Evolutionary conservation across 2,888 invertebrate genomes (phyloP), one percentile per base, ranked within the genome.

Genomic region (Gerosis bhagava): DNA sequence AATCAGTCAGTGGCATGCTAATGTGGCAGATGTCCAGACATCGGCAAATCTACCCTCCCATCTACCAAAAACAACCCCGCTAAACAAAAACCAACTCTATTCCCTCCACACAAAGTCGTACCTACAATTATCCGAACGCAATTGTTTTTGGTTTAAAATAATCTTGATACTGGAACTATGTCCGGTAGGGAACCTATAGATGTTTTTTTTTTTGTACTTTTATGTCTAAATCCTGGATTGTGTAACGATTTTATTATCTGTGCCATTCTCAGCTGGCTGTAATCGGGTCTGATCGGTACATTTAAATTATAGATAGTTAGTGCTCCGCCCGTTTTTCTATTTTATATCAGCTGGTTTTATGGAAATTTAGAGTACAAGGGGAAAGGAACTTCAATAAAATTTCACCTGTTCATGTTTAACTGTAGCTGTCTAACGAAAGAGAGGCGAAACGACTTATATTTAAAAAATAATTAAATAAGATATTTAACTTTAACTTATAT

Each of bases 1-100:
- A 77, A 80, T 80, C 76, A 71, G 75, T 79, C 77, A 74, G 61
- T 49, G 56, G 62, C 66, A 80, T 80, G 79, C 72, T 70, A 80
- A 79, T 76, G 51, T 45, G 50, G 74, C 79, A 80, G 77, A 75
- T 80, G 79, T 68, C 51, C 41, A 28, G 26, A 28, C 15, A 39
- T 32, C 24, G 31, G 37, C 24, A 16, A 28, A 44, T 11, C 37
- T 13, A 24, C 45, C 31, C 29, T 24, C 16, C 26, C 22, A 12
- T 8, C 16, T n/a, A 6, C 3, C 6, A 21, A 26, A 11, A 22
- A 22, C 16, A 2, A 24, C 24, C 2, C 16, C 4, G 1, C 31
- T n/a, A 16, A 22, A 8, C 17, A 7, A 37, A 25, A 28, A 24
- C 35, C 16, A 17, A 17, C 37, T 15, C 16, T 45, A 45, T 19